phyloP scores from a whole-genome alignment of 1,140 invertebrate species.

The Pogonognathellus flavescens region DNA sequence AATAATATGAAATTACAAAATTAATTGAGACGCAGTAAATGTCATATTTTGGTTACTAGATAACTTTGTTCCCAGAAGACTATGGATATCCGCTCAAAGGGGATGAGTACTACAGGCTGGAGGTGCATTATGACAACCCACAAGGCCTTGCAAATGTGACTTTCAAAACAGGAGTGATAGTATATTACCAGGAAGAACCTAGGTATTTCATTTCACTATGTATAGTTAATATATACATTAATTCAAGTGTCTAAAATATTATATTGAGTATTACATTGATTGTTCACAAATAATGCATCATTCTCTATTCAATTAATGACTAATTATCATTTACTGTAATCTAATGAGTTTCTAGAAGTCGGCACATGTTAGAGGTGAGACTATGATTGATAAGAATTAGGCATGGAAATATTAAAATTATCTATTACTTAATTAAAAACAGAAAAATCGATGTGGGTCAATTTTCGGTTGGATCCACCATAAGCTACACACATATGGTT shows the following conservation, averaged over 20 bases:
- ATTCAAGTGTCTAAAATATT: too few relatives aligned
- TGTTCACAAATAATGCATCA: too few relatives aligned
- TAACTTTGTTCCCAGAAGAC: slow-evolving; percentile 5
- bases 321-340: too few relatives aligned
- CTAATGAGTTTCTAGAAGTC: too few relatives aligned
- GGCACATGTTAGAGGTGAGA: too few relatives aligned
- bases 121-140: slow-evolving; percentile 78
- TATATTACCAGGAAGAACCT: not conserved
- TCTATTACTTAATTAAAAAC: too few relatives aligned
- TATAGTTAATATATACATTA: too few relatives aligned
- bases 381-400: too few relatives aligned
- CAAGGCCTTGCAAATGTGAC: not conserved
- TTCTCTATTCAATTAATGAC: too few relatives aligned
- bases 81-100: not conserved
- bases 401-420: too few relatives aligned
- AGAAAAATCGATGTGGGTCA: not conserved
- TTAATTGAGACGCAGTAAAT: not conserved
- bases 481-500: not conserved
- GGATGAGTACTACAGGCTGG: slow-evolving; percentile 76
- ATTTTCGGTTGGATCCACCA: not conserved
- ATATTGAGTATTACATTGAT: too few relatives aligned
- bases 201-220: not conserved
- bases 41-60: not conserved
- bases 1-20: too few relatives aligned
- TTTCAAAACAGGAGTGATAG: not conserved